Evolutionary conservation across 2,113 vertebrate genomes (phyloP).

Genomic region (Channa argus): DNA sequence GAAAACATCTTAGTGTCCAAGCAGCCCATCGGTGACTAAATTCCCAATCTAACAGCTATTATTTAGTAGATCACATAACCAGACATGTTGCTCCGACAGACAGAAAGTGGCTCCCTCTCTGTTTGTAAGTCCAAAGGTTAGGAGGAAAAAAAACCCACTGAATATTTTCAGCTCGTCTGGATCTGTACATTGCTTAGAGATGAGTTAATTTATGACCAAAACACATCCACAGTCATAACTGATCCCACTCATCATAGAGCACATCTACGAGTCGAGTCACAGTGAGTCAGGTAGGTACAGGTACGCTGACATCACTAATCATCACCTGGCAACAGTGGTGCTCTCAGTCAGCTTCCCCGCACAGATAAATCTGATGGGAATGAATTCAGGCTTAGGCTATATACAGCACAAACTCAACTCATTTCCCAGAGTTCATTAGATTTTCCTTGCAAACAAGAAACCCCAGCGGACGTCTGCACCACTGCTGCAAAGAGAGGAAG

Average conservation of each 20-base stretch:
- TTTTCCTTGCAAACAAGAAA: conserved; percentile 36
- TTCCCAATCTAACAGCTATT: conserved; percentile 1
- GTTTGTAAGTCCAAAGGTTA: conserved; percentile 79
- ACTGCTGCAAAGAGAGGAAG: not conserved
- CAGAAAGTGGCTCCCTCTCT: conserved; percentile 26
- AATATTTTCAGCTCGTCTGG: conserved; percentile 49
- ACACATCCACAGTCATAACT: not conserved
- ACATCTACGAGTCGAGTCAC: not conserved
- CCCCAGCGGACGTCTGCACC: not conserved
- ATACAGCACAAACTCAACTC: not conserved
- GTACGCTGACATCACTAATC: not conserved
- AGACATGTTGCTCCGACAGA: conserved; percentile 24
- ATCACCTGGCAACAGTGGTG: conserved; percentile 58
- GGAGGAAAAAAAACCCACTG: conserved; percentile 33
- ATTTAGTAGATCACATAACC: not conserved
- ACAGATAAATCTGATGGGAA: conserved; percentile 41
- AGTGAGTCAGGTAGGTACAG: conserved; percentile 11
- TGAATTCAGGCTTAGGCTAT: not conserved
- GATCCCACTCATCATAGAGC: too few species aligned
- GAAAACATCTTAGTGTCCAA: conserved; percentile 42
- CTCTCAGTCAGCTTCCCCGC: conserved; percentile 7
- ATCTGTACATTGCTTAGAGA: not conserved
- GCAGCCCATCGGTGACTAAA: not conserved
- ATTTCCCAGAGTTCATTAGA: conserved; percentile 25
- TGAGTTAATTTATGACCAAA: not conserved